Conservation (phyloP, 23 tunicate genomes). For the Oikopleura dioica region DNA sequence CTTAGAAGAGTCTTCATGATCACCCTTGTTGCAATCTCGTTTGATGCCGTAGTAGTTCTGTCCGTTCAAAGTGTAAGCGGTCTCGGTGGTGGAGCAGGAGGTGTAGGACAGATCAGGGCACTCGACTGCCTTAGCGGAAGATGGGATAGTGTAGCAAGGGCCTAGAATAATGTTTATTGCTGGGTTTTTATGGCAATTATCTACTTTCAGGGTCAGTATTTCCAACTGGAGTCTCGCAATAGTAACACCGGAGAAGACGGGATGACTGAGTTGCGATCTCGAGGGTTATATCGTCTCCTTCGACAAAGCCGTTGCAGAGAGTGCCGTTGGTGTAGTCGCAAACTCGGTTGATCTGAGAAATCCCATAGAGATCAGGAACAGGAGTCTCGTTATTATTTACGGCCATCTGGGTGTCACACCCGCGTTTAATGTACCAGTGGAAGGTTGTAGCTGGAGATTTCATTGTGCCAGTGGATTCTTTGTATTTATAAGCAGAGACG, state of each 20-base stretch:
- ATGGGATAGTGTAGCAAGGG: constrained; percentile 10
- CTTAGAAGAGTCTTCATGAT: not conserved
- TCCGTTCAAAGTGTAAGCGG: not conserved
- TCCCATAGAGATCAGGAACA: not conserved
- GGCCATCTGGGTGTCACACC: not conserved
- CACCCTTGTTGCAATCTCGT: not conserved
- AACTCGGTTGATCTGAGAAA: not conserved
- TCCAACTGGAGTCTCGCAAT: constrained; percentile 1
- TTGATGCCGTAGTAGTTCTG: not conserved
- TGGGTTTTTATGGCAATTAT: too few relatives aligned
- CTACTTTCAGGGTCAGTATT: not conserved
- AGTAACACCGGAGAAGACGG: not conserved
- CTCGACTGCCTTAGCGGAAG: not conserved
- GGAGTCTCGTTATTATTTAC: not conserved
- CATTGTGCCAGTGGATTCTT: not conserved
- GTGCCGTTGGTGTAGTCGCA: constrained; percentile 2
- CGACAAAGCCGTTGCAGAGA: not conserved
- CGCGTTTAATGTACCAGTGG: not conserved
- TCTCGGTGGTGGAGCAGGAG: not conserved
- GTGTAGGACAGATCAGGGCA: constrained; percentile 6
- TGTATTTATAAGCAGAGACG: not conserved
- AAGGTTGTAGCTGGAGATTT: not conserved
- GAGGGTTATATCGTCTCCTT: not conserved
- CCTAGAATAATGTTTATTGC: too few relatives aligned
- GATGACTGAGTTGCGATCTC: not conserved